Percentiles rank a stretch among this genome's conserved stretches.
phyloP scores from a whole-genome alignment of 2,797 vertebrate species.

The Ciconia nigra region DNA sequence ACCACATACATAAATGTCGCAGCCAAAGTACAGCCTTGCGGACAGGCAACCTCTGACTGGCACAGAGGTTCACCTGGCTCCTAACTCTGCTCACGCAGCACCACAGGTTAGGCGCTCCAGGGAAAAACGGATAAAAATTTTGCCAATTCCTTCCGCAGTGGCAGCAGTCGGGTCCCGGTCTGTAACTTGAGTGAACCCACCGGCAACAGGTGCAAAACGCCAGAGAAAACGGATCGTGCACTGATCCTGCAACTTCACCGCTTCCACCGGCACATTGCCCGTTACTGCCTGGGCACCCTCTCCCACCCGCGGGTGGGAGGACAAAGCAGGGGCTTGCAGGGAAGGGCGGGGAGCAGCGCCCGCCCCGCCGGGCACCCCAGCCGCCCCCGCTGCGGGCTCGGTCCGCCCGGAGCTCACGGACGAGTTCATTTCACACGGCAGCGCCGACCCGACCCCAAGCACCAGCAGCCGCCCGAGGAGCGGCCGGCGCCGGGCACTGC shows the following conservation, averaged over 20 bases:
- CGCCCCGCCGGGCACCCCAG: no score
- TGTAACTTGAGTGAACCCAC: neutral
- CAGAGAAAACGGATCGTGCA: fast-evolving
- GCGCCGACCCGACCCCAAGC: no score
- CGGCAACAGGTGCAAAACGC: fast-evolving
- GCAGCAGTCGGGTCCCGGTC: neutral
- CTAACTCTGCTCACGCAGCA: neutral
- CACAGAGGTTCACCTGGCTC: neutral
- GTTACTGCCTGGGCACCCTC: neutral
- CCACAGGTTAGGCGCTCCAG: neutral
- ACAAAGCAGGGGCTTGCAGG: neutral
- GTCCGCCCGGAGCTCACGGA: no score
- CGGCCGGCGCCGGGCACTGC: neutral
- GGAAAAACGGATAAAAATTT: neutral
- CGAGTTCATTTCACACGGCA: no score
- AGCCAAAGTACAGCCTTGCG: neutral
- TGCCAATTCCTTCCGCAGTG: neutral
- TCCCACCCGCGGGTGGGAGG: neutral
- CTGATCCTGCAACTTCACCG: neutral
- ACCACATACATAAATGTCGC: neutral
- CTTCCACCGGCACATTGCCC: neutral
- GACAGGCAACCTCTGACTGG: neutral
- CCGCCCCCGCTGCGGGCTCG: no score
- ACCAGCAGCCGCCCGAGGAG: no score
- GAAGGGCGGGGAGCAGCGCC: neutral